Evolutionary conservation across 2,888 invertebrate genomes (phyloP).

Genomic region (Eubasilissa splendida): DNA sequence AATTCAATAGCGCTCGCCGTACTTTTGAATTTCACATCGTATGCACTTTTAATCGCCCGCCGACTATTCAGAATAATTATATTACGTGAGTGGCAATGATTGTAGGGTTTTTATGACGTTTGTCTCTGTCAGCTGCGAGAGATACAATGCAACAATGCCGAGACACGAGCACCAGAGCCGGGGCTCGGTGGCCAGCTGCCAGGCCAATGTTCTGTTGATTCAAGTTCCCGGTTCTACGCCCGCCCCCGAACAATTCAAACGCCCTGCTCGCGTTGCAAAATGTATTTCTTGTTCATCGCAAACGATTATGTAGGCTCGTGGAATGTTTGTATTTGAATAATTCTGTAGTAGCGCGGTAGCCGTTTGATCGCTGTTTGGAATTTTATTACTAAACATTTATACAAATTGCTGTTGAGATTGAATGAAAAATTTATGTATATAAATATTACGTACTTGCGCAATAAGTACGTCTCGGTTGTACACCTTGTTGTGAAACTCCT

Average conservation of each 20-base stretch:
- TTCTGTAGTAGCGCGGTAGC: not conserved
- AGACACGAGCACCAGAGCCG: not conserved
- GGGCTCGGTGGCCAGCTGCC: slow-evolving; percentile 46
- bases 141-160: not conserved
- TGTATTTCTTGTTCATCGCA: slow-evolving; percentile 34
- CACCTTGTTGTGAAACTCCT: too few species aligned
- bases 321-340: slow-evolving; percentile 22
- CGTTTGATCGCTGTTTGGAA: not conserved
- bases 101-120: not conserved
- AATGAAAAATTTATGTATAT: too few species aligned
- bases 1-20: too few species aligned
- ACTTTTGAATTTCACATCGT: too few species aligned
- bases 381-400: too few species aligned
- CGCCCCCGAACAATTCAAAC: not conserved
- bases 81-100: not conserved
- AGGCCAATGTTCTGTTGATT: slow-evolving; percentile 46
- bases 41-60: too few species aligned
- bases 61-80: too few species aligned
- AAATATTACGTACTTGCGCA: too few species aligned
- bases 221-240: slow-evolving; percentile 12
- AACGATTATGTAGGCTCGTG: slow-evolving; percentile 17
- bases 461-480: too few species aligned
- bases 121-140: slow-evolving; percentile 4
- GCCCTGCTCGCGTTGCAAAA: slow-evolving; percentile 21
- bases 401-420: too few species aligned